phyloP scores from a whole-genome alignment of 1,140 invertebrate species.

The Cataglyphis hispanica region DNA sequence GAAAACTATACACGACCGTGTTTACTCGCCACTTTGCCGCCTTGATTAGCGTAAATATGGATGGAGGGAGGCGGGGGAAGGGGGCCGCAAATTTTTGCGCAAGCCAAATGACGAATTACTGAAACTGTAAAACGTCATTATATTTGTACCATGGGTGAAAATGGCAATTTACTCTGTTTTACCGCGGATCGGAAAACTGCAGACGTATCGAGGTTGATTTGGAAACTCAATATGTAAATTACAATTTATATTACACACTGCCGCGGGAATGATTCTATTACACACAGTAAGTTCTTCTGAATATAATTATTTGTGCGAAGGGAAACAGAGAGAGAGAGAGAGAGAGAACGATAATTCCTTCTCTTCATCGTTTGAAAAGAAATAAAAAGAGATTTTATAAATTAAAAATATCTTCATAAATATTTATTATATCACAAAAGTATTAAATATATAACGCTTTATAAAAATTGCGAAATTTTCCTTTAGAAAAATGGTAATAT shows the following conservation, averaged over 20 bases:
- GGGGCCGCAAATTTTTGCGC: slow-evolving; percentile 30
- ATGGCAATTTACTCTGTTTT: slow-evolving; percentile 40
- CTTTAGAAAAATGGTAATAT: neutral
- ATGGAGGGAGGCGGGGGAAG: neutral
- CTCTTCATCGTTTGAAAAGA: neutral
- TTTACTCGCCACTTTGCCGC: slow-evolving; percentile 37
- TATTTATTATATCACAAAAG: neutral
- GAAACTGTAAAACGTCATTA: slow-evolving; percentile 58
- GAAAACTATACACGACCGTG: slow-evolving; percentile 1
- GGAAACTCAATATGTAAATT: slow-evolving; percentile 42
- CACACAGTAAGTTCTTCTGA: neutral
- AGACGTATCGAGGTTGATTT: slow-evolving; percentile 42
- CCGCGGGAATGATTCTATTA: slow-evolving; percentile 9
- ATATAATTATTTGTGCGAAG: neutral
- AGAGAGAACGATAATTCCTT: neutral
- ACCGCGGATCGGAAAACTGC: slow-evolving; percentile 34
- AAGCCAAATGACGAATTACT: slow-evolving; percentile 40
- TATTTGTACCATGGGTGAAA: slow-evolving; percentile 41
- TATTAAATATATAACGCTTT: neutral
- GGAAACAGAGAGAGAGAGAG: no score
- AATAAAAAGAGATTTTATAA: neutral
- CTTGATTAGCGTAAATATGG: slow-evolving; percentile 59
- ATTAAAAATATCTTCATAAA: no score
- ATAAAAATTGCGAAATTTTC: neutral
- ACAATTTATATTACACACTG: slow-evolving; percentile 49